Percentiles rank a stretch among this genome's conserved stretches.
These are phyloP conservation scores for Odocoileus virginianus DNA, from an alignment of 2,113 vertebrate species.

Conservation along the genomic window DNA sequence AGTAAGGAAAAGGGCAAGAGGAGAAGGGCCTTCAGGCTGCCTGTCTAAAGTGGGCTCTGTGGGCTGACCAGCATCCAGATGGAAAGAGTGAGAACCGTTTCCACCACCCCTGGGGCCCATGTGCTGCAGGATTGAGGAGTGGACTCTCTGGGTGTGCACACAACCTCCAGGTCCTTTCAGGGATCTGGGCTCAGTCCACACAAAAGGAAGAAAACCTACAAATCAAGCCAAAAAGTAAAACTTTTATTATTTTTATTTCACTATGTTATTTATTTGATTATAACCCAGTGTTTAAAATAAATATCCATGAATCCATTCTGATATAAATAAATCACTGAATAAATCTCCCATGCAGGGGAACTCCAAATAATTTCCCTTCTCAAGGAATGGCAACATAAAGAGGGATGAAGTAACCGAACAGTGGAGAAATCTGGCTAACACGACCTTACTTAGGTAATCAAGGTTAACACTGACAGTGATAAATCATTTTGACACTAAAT, in stretches of 20 bases:
- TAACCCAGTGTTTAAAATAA: neutral
- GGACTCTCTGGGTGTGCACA: neutral
- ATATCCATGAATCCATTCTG: neutral
- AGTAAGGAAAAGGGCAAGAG: neutral
- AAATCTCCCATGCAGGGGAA: neutral
- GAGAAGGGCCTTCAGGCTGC: neutral
- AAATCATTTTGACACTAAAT: neutral
- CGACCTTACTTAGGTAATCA: neutral
- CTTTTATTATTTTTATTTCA: neutral
- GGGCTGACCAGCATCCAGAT: neutral
- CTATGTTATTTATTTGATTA: neutral
- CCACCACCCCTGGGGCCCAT: neutral
- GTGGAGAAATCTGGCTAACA: neutral
- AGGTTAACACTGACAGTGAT: neutral
- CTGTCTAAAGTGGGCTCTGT: neutral
- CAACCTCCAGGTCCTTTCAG: neutral
- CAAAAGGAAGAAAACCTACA: neutral
- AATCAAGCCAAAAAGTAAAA: neutral
- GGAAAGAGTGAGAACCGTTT: neutral
- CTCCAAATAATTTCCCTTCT: neutral
- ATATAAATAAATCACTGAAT: neutral
- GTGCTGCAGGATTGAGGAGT: neutral
- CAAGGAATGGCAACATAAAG: neutral
- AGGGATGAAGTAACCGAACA: neutral
- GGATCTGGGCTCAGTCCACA: neutral